Percentiles rank a stretch among this genome's conserved stretches.
Conservation (phyloP, 2,113 vertebrate species). For the Hyla sarda region DNA sequence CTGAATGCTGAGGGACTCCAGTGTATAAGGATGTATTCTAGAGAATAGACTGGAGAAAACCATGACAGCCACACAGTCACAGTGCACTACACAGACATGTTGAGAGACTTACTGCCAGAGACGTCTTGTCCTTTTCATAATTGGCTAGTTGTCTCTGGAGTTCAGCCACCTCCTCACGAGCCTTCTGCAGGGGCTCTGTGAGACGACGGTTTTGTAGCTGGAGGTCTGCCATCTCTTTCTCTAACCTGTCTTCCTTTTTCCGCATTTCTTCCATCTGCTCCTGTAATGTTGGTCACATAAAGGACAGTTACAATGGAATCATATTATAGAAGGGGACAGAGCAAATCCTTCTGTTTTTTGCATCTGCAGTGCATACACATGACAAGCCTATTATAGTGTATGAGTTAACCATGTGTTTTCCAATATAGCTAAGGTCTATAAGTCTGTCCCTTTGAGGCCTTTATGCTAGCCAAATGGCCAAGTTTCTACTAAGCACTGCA, state of each 20-base stretch:
- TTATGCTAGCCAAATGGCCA: not conserved
- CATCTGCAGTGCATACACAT: too few relatives aligned
- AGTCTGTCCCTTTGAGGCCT: not conserved
- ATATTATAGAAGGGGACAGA: not conserved
- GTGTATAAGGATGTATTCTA: not conserved
- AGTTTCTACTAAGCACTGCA: not conserved
- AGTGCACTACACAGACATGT: not conserved
- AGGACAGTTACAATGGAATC: not conserved
- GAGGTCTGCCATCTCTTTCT: slow-evolving; percentile 76
- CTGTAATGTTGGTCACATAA: slow-evolving; percentile 66
- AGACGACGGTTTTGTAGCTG: slow-evolving; percentile 76
- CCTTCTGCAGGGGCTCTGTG: slow-evolving; percentile 73
- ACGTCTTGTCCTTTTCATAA: slow-evolving; percentile 74
- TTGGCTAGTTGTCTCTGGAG: slow-evolving; percentile 72
- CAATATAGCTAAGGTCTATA: too few relatives aligned
- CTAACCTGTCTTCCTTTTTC: slow-evolving; percentile 70
- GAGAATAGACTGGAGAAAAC: not conserved
- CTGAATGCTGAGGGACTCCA: not conserved
- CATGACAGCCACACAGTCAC: not conserved
- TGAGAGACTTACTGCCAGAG: slow-evolving; percentile 72
- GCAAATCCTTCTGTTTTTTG: too few relatives aligned
- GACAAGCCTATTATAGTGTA: not conserved
- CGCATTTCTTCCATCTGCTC: slow-evolving; percentile 78
- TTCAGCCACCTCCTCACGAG: slow-evolving; percentile 71
- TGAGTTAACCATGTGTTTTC: not conserved